A percentile compares a stretch with the other conserved stretches of the same genome.
Evolutionary conservation across 2,888 invertebrate species (phyloP).

Genomic region (Sphecodes monilicornis): DNA sequence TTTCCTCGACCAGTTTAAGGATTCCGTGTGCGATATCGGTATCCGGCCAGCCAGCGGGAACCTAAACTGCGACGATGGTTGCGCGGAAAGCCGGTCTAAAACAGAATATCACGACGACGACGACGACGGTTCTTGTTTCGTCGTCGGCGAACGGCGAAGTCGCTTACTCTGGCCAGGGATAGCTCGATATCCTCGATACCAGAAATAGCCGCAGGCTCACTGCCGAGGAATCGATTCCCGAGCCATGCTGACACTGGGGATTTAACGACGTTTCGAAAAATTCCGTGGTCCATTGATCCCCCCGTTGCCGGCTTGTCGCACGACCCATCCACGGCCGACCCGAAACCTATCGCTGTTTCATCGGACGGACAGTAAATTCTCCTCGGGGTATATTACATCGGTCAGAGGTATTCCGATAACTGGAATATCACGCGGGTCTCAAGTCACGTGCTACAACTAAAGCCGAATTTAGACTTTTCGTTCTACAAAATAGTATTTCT

Average conservation of each 20-base stretch:
- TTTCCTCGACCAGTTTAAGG: not conserved
- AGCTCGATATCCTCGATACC: conserved; percentile 47
- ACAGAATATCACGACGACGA: conserved; percentile 30
- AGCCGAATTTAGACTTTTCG: not conserved
- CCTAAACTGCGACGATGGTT: not conserved
- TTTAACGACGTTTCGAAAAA: conserved; percentile 72
- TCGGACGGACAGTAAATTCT: conserved; percentile 67
- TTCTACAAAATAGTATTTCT: too few relatives aligned
- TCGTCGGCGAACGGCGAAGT: conserved; percentile 44
- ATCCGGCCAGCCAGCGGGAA: not conserved
- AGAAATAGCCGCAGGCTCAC: conserved; percentile 43
- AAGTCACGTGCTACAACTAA: conserved; percentile 9
- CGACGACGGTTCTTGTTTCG: conserved; percentile 11
- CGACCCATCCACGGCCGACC: conserved; percentile 66
- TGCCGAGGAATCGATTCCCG: conserved; percentile 49
- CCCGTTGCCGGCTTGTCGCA: conserved; percentile 67
- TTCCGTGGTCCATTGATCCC: conserved; percentile 69
- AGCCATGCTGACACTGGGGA: conserved; percentile 64
- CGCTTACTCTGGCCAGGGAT: conserved; percentile 26
- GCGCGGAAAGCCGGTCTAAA: conserved; percentile 18
- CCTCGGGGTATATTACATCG: conserved; percentile 55
- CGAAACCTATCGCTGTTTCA: conserved; percentile 67
- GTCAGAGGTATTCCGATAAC: conserved; percentile 62
- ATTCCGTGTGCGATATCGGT: not conserved
- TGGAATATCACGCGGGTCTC: conserved; percentile 29